These are phyloP conservation scores for Athene noctua DNA, from an alignment of 2,113 vertebrate species.

Conservation along the genomic window DNA sequence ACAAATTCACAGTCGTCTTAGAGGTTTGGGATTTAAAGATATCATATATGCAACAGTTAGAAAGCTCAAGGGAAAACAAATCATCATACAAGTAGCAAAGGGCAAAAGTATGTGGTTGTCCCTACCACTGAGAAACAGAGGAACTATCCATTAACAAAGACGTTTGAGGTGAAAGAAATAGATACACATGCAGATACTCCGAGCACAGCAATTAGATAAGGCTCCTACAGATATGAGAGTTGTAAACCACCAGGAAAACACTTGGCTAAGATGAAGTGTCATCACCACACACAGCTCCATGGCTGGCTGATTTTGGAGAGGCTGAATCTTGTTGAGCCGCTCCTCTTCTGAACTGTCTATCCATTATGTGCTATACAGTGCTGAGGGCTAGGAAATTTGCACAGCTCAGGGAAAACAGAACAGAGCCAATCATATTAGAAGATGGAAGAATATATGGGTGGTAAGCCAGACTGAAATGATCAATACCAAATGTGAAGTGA, in stretches of 20 bases:
- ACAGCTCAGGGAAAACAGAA: not conserved
- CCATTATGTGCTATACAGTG: accelerated
- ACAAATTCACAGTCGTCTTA: not conserved
- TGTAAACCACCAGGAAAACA: constrained; percentile 10
- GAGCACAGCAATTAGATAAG: not conserved
- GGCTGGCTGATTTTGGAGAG: constrained; percentile 28
- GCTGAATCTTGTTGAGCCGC: not conserved
- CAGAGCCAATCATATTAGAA: accelerated
- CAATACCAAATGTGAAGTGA: not conserved
- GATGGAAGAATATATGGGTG: not conserved
- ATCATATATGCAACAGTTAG: not conserved
- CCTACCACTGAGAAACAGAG: not conserved
- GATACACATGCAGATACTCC: not conserved
- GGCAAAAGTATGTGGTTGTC: not conserved
- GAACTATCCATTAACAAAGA: not conserved
- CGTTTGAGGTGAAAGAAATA: not conserved
- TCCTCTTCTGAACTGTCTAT: not conserved
- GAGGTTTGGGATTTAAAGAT: not conserved
- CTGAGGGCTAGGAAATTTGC: not conserved
- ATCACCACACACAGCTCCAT: not conserved
- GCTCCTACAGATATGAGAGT: not conserved
- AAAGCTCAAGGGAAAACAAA: not conserved
- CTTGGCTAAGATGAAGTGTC: constrained; percentile 29
- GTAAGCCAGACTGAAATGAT: not conserved
- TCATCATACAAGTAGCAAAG: not conserved